Percentiles rank a stretch among this genome's conserved stretches.
Evolutionary conservation across 2,888 invertebrate species (phyloP).

Genomic region (Strigamia crassipes): DNA sequence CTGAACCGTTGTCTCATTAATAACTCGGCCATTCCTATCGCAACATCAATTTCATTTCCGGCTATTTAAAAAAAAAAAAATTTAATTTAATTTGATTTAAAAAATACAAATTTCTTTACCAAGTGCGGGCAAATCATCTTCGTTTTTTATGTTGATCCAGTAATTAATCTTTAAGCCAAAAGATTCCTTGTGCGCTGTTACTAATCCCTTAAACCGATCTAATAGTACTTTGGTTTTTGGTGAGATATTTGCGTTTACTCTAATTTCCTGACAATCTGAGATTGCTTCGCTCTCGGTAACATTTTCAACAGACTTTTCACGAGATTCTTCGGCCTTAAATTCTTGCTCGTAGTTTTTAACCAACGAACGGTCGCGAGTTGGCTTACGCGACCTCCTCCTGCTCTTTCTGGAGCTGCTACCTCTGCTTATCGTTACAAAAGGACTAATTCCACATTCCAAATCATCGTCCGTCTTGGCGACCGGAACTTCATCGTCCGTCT

Average conservation of each 20-base stretch:
- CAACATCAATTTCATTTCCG: conserved; percentile 58
- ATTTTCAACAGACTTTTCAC: not conserved
- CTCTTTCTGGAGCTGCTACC: not conserved
- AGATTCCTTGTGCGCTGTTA: not conserved
- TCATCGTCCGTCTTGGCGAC: not conserved
- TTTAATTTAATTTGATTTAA: not conserved
- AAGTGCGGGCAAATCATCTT: not conserved
- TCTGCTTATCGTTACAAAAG: not conserved
- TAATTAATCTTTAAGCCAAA: not conserved
- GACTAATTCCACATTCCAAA: not conserved
- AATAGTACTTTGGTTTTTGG: not conserved
- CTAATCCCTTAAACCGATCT: not conserved
- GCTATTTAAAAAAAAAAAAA: conserved; percentile 53
- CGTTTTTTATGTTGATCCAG: not conserved
- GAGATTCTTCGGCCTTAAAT: not conserved
- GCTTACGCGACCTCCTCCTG: not conserved
- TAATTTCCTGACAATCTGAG: not conserved
- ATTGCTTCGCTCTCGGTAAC: not conserved
- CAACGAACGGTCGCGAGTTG: too few relatives aligned
- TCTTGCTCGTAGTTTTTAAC: too few relatives aligned
- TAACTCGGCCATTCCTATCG: conserved; percentile 60
- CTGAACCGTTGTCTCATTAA: conserved; percentile 60
- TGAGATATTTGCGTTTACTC: not conserved
- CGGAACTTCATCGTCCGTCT: too few relatives aligned
- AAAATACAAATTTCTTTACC: not conserved